Conservation (phyloP, 2,888 invertebrate genomes). For the Drosophila prostipennis region DNA sequence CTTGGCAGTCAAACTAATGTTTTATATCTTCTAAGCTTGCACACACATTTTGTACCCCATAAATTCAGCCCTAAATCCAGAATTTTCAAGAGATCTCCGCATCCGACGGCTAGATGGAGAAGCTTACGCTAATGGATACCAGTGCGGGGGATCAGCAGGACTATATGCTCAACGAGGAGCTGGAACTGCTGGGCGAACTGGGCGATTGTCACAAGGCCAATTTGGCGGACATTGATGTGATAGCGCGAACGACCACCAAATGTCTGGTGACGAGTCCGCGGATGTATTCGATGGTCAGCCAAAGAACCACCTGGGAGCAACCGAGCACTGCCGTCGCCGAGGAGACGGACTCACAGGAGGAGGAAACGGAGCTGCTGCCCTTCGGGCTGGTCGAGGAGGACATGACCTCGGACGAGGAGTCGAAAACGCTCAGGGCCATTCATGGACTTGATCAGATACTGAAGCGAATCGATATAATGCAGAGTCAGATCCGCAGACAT, state of each 20-base stretch:
- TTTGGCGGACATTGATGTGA: constrained; percentile 18
- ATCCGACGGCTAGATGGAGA: not conserved
- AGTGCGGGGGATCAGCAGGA: not conserved
- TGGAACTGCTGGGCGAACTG: not conserved
- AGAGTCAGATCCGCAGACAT: constrained; percentile 6
- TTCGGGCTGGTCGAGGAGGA: constrained; percentile 1
- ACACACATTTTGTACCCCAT: not conserved
- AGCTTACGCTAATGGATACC: not conserved
- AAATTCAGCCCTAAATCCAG: no score
- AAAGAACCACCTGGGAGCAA: not conserved
- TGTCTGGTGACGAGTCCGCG: rapidly evolving
- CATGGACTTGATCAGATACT: not conserved
- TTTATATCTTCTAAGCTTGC: not conserved
- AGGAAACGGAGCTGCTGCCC: not conserved
- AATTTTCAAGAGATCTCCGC: not conserved
- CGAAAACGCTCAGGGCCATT: not conserved
- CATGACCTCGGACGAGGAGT: not conserved
- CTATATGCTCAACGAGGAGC: not conserved
- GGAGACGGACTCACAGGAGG: not conserved
- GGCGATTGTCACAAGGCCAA: constrained; percentile 13
- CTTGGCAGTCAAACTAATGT: not conserved
- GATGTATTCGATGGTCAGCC: no score
- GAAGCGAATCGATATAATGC: constrained; percentile 6
- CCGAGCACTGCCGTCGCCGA: not conserved
- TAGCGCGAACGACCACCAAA: not conserved